These are phyloP conservation scores for Aspidiotus destructor DNA, from an alignment of 2,888 invertebrate genomes.

Conservation along the genomic window DNA sequence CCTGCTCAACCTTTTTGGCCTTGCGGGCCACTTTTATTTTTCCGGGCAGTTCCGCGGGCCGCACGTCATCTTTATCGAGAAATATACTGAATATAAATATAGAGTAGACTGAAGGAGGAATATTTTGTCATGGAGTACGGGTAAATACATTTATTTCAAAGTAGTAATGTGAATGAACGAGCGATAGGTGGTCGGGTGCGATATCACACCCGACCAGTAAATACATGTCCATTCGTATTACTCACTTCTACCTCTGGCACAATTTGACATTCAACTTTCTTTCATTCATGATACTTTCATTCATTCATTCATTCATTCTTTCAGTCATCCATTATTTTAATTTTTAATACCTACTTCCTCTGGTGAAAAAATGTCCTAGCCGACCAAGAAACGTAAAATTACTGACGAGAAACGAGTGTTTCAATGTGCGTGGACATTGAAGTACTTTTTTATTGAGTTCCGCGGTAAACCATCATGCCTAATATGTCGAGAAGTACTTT, in stretches of 20 bases:
- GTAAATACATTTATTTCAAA: neutral
- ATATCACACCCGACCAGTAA: no score
- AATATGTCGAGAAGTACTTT: constrained; percentile 35
- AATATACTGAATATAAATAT: neutral
- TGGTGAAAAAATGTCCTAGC: neutral
- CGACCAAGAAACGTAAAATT: constrained; percentile 22
- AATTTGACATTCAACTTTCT: no score
- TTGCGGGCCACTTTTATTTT: neutral
- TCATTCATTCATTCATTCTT: neutral
- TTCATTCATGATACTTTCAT: no score
- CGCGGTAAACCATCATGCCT: constrained; percentile 31
- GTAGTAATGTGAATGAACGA: neutral
- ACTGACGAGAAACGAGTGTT: constrained; percentile 26
- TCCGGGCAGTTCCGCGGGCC: neutral
- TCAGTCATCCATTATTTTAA: neutral
- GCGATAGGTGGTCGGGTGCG: no score
- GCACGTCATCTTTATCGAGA: neutral
- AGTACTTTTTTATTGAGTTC: constrained; percentile 27
- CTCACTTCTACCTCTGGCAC: no score
- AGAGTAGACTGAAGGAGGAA: neutral
- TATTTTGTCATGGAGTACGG: neutral
- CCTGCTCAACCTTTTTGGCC: neutral
- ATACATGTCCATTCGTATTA: no score
- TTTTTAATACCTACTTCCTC: no score
- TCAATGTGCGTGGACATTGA: constrained; percentile 21